These are phyloP conservation scores for Nomada fabriciana DNA, from an alignment of 2,888 invertebrate genomes.

Conservation along the genomic window DNA sequence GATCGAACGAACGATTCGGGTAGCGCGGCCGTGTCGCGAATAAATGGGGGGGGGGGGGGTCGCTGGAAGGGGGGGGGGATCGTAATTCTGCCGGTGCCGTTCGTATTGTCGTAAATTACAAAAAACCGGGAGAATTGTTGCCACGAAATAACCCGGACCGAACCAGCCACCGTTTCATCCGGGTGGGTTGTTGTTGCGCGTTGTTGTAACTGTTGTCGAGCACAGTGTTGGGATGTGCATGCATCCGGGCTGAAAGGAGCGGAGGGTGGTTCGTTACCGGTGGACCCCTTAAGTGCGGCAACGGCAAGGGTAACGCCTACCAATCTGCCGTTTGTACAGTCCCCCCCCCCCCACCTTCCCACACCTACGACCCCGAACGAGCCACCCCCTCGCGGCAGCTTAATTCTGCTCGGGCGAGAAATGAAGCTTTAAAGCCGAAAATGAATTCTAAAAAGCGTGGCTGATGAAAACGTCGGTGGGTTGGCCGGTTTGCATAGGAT, in stretches of 20 bases:
- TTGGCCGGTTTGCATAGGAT: not conserved
- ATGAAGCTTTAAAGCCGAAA: conserved; percentile 77
- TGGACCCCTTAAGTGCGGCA: conserved; percentile 69
- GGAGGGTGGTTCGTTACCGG: conserved; percentile 59
- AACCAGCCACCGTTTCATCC: conserved; percentile 13
- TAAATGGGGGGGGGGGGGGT: not conserved
- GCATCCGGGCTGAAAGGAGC: not conserved
- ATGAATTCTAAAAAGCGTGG: conserved; percentile 76
- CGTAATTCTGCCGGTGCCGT: conserved; percentile 59
- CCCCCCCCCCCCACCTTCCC: conserved; percentile 41
- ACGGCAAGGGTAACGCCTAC: conserved; percentile 80
- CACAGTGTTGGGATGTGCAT: not conserved
- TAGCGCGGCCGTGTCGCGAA: conserved; percentile 11
- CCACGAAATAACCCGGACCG: conserved; percentile 61
- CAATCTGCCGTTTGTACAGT: conserved; percentile 78
- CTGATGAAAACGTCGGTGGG: conserved; percentile 59
- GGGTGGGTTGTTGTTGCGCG: not conserved
- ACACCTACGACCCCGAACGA: not conserved
- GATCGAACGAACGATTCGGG: conserved; percentile 55
- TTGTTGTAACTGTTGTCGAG: not conserved
- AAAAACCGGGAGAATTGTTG: conserved; percentile 70
- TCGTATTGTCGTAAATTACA: conserved; percentile 73
- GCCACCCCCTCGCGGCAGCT: conserved; percentile 48
- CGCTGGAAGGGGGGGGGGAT: conserved; percentile 11
- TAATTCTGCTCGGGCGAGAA: conserved; percentile 67